Conservation (phyloP, 2,888 invertebrate species). For the Drosophila paranaensis region DNA sequence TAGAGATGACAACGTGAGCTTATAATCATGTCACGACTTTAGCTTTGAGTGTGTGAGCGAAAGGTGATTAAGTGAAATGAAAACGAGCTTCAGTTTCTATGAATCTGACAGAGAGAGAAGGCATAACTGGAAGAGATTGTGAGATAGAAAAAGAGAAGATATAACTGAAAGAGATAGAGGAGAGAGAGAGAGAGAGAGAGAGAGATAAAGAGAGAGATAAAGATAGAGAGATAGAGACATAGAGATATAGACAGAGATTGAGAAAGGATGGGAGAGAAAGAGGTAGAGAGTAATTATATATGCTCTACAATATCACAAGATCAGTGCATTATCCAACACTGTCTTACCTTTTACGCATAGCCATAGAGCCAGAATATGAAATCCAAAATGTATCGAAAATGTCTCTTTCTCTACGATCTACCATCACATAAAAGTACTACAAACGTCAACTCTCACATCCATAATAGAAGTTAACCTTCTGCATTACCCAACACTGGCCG, state of each 20-base stretch:
- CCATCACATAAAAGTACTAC: neutral
- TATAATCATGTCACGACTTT: neutral
- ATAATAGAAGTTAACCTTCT: neutral
- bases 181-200: neutral
- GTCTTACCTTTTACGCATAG: neutral
- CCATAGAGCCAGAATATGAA: too few species aligned
- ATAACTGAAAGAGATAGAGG: neutral
- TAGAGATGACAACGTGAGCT: constrained; percentile 42
- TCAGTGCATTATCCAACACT: neutral
- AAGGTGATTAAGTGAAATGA: neutral
- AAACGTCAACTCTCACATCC: neutral
- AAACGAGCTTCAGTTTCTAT: neutral
- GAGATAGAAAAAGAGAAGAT: neutral
- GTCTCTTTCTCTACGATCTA: too few species aligned
- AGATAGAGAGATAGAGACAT: neutral
- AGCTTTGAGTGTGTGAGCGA: neutral
- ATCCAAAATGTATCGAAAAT: too few species aligned
- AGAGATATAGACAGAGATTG: neutral
- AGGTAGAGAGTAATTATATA: too few species aligned
- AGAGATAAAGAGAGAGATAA: neutral
- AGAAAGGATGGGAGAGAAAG: neutral
- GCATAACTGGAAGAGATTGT: neutral
- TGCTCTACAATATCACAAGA: too few species aligned
- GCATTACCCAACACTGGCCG: neutral
- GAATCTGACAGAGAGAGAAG: neutral